Evolutionary conservation across 2,113 vertebrate genomes (phyloP).

Genomic region (Hippocampus barbouri): DNA sequence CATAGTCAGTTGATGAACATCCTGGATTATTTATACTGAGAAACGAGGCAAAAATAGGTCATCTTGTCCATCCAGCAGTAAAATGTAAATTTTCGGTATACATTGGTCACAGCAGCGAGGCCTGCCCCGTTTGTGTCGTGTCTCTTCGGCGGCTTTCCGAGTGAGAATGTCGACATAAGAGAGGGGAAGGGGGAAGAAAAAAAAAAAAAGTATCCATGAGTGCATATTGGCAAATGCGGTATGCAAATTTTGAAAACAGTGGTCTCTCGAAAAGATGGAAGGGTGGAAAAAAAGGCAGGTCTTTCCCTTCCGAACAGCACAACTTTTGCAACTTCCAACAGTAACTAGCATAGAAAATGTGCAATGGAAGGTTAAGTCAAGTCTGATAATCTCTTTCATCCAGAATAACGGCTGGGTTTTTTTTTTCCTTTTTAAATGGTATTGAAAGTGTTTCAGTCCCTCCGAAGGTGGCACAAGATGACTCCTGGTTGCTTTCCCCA

Average conservation of each 20-base stretch:
- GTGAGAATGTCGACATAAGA: conserved; percentile 77
- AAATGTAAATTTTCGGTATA: conserved; percentile 73
- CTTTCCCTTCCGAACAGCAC: conserved; percentile 78
- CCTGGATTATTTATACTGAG: conserved; percentile 72
- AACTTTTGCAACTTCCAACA: conserved; percentile 81
- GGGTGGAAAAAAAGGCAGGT: conserved; percentile 70
- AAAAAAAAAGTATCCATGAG: conserved; percentile 83
- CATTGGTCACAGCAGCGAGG: conserved; percentile 80
- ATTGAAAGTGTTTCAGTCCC: conserved; percentile 65
- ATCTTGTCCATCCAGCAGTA: conserved; percentile 69
- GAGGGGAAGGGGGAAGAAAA: no score
- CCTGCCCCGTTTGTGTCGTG: conserved; percentile 74
- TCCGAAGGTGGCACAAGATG: conserved; percentile 65
- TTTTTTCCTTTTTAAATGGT: neutral
- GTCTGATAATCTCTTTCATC: conserved; percentile 34
- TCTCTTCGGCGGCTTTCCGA: conserved; percentile 77
- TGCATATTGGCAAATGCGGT: conserved; percentile 85
- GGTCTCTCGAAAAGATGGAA: conserved; percentile 66
- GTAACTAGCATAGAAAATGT: conserved; percentile 82
- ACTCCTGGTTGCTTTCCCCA: conserved; percentile 65
- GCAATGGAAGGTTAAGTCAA: conserved; percentile 79
- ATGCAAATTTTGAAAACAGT: conserved; percentile 78
- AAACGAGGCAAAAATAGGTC: conserved; percentile 73
- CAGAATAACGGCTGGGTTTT: conserved; percentile 44
- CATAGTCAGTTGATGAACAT: conserved; percentile 59